These are phyloP conservation scores for Microplitis manilae DNA, from an alignment of 2,888 invertebrate species.

Conservation along the genomic window DNA sequence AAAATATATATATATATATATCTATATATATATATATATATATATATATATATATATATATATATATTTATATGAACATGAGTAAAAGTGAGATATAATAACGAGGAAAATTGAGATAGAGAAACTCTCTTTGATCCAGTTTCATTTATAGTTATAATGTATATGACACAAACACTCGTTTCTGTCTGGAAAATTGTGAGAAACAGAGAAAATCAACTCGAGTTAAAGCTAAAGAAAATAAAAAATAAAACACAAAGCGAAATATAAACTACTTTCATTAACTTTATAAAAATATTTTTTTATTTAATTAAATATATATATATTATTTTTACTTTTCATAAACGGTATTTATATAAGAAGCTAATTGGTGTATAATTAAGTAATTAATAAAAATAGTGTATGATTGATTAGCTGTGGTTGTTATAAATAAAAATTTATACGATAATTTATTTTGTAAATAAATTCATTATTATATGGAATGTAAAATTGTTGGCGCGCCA, in stretches of 20 bases:
- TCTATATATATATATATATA: neutral
- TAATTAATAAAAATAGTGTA: too few relatives aligned
- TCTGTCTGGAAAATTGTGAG: neutral
- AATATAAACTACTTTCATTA: neutral
- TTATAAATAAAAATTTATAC: neutral
- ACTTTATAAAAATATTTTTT: neutral
- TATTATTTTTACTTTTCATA: too few relatives aligned
- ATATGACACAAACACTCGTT: conserved; percentile 22
- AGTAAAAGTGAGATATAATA: neutral
- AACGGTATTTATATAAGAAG: too few relatives aligned
- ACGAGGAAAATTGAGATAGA: conserved; percentile 12
- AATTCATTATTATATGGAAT: neutral
- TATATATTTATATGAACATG: neutral
- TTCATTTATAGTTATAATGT: conserved; percentile 28
- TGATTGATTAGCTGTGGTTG: neutral
- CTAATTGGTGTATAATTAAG: too few relatives aligned
- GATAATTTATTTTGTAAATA: neutral
- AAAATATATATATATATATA: neutral
- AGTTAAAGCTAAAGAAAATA: neutral
- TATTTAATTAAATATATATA: too few relatives aligned
- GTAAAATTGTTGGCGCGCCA: neutral
- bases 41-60: neutral
- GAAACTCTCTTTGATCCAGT: conserved; percentile 37
- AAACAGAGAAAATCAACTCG: neutral
- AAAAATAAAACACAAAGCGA: neutral